Evolutionary conservation across 2,888 invertebrate genomes (phyloP), one percentile per base, ranked within the genome.

Genomic region (Punctoribates punctum): DNA sequence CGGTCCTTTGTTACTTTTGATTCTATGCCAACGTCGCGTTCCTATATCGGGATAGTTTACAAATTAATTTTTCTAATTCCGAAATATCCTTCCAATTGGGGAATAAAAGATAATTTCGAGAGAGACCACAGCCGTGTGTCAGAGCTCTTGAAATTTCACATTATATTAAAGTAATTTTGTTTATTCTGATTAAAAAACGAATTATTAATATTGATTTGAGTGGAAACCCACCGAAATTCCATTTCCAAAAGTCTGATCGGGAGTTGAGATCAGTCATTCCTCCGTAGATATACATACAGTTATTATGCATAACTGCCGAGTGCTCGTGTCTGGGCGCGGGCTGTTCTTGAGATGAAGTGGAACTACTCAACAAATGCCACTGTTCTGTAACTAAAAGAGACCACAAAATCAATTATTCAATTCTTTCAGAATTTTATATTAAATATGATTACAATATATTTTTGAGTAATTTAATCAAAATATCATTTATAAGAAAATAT

Each of bases 261-360:
- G 89, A 90, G 80, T 90, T 89, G 77, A 94, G 87, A 85, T 93
- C 92, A 79, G 90, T 90, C 90, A 91, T 92, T 0, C 94, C 94
- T 23, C 92, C 94, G 84, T 91, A 93, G 82, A 94, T 88, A 89
- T 92, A 94, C 87, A 94, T 91, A 3, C 89, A 87, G 80, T 88
- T 88, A 81, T 88, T 90, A 84, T 91, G 89, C 78, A 93, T 85
- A 67, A 92, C 90, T 2, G 92, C 91, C 0, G 92, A 90, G 86
- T 94, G 94, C 81, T 91, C 91, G 86, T 94, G 93, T 15, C 93
- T 87, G 54, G 90, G 88, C 73, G 90, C 89, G 1, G 90, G 90
- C 23, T 79, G 78, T 9, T 78, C 51, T 27, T 74, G 27, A 15
- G 57, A 75, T 60, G 62, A 34, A 17, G 20, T n/a, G 11, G 62